Evolutionary conservation across 2,888 invertebrate species (phyloP).

Genomic region (Diabrotica balteata): DNA sequence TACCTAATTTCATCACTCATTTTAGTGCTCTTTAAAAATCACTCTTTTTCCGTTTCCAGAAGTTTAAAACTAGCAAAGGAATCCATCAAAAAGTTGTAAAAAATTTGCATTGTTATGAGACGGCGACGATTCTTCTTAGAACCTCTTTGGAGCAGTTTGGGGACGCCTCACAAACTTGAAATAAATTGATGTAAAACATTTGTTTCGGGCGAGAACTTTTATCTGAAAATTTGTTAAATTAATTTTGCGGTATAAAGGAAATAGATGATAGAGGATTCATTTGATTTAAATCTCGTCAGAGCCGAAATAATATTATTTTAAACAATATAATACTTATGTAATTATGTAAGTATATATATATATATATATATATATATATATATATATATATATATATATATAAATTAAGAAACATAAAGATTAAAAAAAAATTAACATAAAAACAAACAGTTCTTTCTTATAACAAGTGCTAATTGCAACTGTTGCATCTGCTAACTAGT

Average conservation of each 20-base stretch:
- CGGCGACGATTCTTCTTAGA: conserved; percentile 17
- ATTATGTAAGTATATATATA: too few species aligned
- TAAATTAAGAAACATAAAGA: too few species aligned
- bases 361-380: too few species aligned
- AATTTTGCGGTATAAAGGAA: conserved; percentile 47
- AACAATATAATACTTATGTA: too few species aligned
- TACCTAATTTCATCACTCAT: too few species aligned
- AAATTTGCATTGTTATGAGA: conserved; percentile 24
- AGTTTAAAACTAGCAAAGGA: conserved; percentile 1
- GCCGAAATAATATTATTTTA: background rate
- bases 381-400: too few species aligned
- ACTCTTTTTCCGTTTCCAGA: background rate
- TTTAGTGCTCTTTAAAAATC: background rate
- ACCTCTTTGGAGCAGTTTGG: conserved; percentile 16
- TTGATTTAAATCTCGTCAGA: conserved; percentile 37
- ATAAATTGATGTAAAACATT: conserved; percentile 46
- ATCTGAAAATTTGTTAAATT: conserved; percentile 49
- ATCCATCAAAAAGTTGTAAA: conserved; percentile 16
- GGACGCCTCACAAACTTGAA: conserved; percentile 20
- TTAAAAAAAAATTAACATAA: too few species aligned
- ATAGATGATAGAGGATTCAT: conserved; percentile 48
- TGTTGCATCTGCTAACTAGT: too few species aligned
- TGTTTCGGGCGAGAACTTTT: conserved; percentile 44
- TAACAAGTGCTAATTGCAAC: too few species aligned
- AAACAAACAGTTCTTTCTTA: too few species aligned